phyloP scores from a whole-genome alignment of 2,797 vertebrate species.

The Thalassophryne amazonica region DNA sequence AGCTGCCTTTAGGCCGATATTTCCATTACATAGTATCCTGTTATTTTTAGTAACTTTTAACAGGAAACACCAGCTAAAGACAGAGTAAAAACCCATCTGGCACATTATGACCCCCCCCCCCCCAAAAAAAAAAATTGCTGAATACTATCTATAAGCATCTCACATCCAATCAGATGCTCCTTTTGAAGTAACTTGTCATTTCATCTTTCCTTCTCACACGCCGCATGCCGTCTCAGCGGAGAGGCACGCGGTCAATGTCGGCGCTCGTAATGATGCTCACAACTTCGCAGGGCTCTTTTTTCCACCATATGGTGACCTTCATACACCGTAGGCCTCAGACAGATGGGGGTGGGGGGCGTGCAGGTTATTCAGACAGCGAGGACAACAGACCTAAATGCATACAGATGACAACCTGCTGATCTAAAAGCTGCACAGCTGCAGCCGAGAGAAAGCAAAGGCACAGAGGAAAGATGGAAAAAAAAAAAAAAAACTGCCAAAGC shows the following conservation, averaged over 20 bases:
- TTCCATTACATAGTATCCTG: no score
- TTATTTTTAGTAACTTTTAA: no score
- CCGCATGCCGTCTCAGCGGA: no score
- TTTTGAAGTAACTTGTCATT: constrained; percentile 58
- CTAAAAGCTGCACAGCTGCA: not conserved
- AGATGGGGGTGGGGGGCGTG: constrained; percentile 9
- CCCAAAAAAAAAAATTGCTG: no score
- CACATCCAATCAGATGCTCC: constrained; percentile 43
- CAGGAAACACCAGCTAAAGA: no score
- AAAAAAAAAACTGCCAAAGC: no score
- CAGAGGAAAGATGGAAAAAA: not conserved
- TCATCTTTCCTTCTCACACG: constrained; percentile 29
- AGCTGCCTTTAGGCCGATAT: no score
- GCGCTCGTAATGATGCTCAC: constrained; percentile 19
- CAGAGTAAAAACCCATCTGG: no score
- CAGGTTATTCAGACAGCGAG: constrained; percentile 14
- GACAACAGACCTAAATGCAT: constrained; percentile 17
- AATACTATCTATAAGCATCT: constrained; percentile 52
- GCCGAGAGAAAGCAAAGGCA: not conserved
- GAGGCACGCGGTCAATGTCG: constrained; percentile 29
- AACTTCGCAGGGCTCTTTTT: constrained; percentile 37
- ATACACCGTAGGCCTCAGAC: constrained; percentile 23
- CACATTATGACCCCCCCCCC: no score
- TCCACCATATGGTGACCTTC: constrained; percentile 62
- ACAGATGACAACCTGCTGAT: not conserved